Conservation (phyloP, 2,888 invertebrate species). For the Drosophila maculinotata region DNA sequence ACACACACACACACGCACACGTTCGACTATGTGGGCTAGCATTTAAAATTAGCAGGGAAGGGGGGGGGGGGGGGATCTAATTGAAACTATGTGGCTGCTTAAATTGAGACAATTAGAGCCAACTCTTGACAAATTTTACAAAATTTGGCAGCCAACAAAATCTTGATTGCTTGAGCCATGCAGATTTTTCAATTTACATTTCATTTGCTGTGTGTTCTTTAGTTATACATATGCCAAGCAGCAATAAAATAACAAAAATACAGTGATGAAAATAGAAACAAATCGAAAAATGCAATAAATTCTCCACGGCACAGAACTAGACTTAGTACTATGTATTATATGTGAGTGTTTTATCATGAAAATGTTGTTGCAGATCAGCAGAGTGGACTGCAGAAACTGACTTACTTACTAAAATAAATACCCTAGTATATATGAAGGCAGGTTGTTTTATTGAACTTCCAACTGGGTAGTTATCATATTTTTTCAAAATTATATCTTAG, state of each 20-base stretch:
- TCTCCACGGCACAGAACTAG: background rate
- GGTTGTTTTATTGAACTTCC: no score
- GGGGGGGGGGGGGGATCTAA: conserved; percentile 38
- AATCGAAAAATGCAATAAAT: background rate
- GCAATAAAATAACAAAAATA: background rate
- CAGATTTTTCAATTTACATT: conserved; percentile 75
- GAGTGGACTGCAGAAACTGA: no score
- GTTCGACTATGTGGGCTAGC: conserved; percentile 33
- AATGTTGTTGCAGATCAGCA: no score
- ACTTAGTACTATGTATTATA: background rate
- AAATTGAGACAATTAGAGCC: conserved; percentile 75
- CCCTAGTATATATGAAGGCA: no score
- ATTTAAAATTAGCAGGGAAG: conserved; percentile 25
- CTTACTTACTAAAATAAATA: no score
- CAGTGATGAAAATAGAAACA: background rate
- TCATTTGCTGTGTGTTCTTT: conserved; percentile 44
- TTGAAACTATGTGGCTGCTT: conserved; percentile 75
- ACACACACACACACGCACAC: conserved; percentile 5
- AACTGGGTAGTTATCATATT: no score
- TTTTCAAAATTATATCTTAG: no score
- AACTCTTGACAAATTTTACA: conserved; percentile 43
- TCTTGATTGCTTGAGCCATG: conserved; percentile 67
- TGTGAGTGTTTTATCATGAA: no score
- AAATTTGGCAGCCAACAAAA: conserved; percentile 23
- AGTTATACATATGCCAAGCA: conserved; percentile 9